Evolutionary conservation across 2,113 vertebrate species (phyloP).

Genomic region (Corydoras sp.): DNA sequence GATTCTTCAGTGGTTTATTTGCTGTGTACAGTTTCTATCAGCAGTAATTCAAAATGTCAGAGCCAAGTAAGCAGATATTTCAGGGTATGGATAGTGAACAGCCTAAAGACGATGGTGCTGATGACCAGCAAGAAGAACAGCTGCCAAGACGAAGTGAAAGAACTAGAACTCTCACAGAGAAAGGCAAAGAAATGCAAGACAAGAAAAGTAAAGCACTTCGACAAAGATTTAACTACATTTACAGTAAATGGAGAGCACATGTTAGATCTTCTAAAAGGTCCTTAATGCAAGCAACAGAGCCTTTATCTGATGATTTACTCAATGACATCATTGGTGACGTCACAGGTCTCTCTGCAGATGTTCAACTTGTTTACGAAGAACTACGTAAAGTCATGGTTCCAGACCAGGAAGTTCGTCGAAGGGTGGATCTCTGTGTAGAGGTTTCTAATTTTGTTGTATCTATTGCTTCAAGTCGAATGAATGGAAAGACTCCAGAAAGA

Average conservation of each 20-base stretch:
- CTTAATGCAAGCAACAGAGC: slow-evolving; percentile 23
- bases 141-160: neutral
- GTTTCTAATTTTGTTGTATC: too few relatives aligned
- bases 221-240: slow-evolving; percentile 28
- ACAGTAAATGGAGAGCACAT: slow-evolving; percentile 22
- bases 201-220: slow-evolving; percentile 11
- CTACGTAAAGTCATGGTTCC: slow-evolving; percentile 10
- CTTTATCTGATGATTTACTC: slow-evolving; percentile 20
- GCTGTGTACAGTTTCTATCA: neutral
- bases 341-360: slow-evolving; percentile 20
- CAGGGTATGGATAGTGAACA: neutral
- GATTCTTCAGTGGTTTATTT: neutral
- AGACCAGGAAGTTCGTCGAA: slow-evolving; percentile 15
- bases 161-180: slow-evolving; percentile 5
- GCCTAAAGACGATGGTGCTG: neutral
- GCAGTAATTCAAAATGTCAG: neutral
- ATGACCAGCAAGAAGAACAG: neutral
- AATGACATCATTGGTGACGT: slow-evolving; percentile 30
- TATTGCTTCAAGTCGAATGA: too few relatives aligned
- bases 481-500: too few relatives aligned
- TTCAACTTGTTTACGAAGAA: slow-evolving; percentile 22
- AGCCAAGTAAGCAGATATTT: neutral
- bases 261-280: slow-evolving; percentile 13
- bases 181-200: slow-evolving; percentile 15
- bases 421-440: slow-evolving; percentile 30